These are phyloP conservation scores for Kryphioiulus occultus DNA, from an alignment of 2,888 invertebrate species.

Conservation along the genomic window DNA sequence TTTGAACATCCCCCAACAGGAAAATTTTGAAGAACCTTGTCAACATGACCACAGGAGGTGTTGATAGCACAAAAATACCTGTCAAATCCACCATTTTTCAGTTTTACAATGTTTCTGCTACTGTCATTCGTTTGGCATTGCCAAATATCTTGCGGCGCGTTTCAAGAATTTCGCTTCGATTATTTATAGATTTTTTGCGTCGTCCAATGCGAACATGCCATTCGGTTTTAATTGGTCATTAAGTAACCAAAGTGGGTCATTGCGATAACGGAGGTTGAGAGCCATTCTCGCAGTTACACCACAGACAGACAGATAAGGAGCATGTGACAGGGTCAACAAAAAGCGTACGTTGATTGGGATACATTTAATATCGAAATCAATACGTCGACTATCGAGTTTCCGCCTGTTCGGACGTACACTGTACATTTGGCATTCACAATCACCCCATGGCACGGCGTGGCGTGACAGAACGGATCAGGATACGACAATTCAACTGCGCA, in stretches of 20 bases:
- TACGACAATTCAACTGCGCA: background rate
- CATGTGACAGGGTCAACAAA: background rate
- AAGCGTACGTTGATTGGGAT: background rate
- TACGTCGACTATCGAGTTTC: background rate
- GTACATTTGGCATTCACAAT: background rate
- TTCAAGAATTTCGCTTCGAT: too few species aligned
- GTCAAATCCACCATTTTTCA: too few species aligned
- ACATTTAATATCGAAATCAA: background rate
- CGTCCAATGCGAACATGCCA: background rate
- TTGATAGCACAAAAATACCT: too few species aligned
- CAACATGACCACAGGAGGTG: too few species aligned
- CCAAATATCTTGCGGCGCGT: too few species aligned
- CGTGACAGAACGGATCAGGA: slow-evolving; percentile 5
- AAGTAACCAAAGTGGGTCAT: background rate
- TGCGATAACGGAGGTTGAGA: background rate
- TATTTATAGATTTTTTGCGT: background rate
- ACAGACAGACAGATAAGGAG: background rate
- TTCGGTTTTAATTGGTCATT: background rate
- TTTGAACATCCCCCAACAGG: too few species aligned
- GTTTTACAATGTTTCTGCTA: too few species aligned
- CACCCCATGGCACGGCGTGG: background rate
- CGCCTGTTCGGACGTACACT: background rate
- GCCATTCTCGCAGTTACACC: background rate
- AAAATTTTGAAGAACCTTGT: too few species aligned
- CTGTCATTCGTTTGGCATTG: too few species aligned